Conservation (phyloP, 2,113 vertebrate species). For the Melanotaenia duboulayi region DNA sequence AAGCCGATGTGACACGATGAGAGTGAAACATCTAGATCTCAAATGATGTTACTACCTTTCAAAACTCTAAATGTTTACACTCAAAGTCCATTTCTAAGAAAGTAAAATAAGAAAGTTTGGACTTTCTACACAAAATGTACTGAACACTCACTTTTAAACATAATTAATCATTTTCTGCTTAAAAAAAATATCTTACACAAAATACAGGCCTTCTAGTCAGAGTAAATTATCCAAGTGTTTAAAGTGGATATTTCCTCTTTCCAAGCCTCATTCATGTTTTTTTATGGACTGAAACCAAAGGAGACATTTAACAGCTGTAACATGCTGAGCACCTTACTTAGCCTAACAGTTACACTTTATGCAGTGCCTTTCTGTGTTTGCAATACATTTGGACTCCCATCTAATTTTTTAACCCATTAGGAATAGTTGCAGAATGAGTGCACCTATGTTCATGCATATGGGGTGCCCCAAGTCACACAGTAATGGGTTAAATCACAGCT, state of each 20-base stretch:
- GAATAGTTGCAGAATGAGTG: neutral
- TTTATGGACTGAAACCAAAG: neutral
- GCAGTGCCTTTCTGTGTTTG: too few relatives aligned
- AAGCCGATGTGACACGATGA: too few relatives aligned
- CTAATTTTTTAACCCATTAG: neutral
- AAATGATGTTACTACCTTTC: too few relatives aligned
- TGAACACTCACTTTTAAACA: too few relatives aligned
- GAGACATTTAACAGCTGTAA: neutral
- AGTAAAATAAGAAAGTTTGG: too few relatives aligned
- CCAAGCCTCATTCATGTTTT: neutral
- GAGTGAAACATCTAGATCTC: too few relatives aligned
- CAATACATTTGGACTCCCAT: neutral
- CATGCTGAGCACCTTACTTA: neutral
- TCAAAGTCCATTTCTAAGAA: too few relatives aligned
- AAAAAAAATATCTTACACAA: neutral
- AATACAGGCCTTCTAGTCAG: neutral
- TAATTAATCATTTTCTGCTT: too few relatives aligned
- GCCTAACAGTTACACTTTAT: neutral
- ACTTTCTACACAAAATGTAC: too few relatives aligned
- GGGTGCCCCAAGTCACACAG: neutral
- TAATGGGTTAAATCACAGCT: slow-evolving; percentile 7
- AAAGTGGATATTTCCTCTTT: neutral
- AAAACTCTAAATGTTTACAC: too few relatives aligned
- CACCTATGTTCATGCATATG: neutral
- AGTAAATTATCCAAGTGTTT: too few relatives aligned